phyloP scores from a whole-genome alignment of 2,888 invertebrate genomes.

The Macrosoma leucophasiata region DNA sequence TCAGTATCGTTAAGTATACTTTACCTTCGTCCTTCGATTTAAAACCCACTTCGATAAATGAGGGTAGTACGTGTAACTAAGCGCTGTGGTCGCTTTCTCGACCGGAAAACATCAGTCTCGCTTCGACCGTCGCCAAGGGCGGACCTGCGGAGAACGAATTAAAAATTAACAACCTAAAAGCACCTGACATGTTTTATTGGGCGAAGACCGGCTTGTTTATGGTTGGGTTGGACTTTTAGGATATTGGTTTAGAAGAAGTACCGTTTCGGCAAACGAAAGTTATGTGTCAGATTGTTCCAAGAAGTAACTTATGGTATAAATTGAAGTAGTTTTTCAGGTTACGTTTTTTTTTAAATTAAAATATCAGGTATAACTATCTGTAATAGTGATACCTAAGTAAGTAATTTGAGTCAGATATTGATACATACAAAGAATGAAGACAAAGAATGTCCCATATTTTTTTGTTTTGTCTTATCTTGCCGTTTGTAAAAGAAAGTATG shows the following conservation, averaged over 20 bases:
- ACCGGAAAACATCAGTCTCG: slow-evolving; percentile 57
- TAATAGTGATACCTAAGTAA: too few relatives aligned
- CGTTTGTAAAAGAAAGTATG: too few relatives aligned
- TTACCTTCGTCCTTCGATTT: slow-evolving; percentile 65
- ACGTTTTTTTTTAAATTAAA: too few relatives aligned
- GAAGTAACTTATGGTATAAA: too few relatives aligned
- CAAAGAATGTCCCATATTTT: too few relatives aligned
- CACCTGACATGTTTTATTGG: slow-evolving; percentile 53
- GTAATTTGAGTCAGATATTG: too few relatives aligned
- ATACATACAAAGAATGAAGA: too few relatives aligned
- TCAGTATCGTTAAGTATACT: too few relatives aligned
- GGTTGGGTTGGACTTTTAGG: slow-evolving; percentile 46
- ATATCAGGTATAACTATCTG: too few relatives aligned
- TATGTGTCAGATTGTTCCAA: too few relatives aligned
- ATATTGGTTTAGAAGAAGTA: slow-evolving; percentile 40
- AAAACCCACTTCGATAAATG: slow-evolving; percentile 62
- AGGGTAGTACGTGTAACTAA: slow-evolving; percentile 68
- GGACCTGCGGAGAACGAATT: slow-evolving; percentile 56
- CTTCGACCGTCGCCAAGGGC: slow-evolving; percentile 49
- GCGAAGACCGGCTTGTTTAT: slow-evolving; percentile 51
- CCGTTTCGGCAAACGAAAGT: slow-evolving; percentile 5
- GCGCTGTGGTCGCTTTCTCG: slow-evolving; percentile 50
- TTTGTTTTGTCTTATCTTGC: too few relatives aligned
- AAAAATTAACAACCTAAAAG: slow-evolving; percentile 59
- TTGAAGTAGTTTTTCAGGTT: too few relatives aligned